Conservation (phyloP, 2,113 vertebrate species). For the Rhynchomys soricoides region DNA sequence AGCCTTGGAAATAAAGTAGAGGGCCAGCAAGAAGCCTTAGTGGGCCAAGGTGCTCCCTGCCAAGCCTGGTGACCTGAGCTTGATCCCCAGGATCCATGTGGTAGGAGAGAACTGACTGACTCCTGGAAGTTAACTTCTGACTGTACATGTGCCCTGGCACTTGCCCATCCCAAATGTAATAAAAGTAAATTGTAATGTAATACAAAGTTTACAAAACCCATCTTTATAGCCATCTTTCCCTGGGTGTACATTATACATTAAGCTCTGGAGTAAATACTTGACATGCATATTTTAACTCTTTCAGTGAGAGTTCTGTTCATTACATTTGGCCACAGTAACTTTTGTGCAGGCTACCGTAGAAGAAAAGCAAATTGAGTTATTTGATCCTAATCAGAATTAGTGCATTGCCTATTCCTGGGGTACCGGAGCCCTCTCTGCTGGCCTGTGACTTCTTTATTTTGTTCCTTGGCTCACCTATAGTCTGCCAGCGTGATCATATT, state of each 20-base stretch:
- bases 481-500: background rate
- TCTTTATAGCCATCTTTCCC: background rate
- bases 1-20: background rate
- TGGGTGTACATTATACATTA: background rate
- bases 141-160: background rate
- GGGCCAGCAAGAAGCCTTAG: background rate
- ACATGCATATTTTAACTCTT: conserved; percentile 5
- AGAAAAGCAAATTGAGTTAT: background rate
- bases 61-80: background rate
- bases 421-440: background rate
- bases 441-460: background rate
- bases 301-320: background rate
- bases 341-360: background rate
- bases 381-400: background rate
- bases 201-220: background rate
- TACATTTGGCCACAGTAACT: background rate
- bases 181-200: background rate
- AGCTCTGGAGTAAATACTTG: background rate
- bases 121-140: background rate
- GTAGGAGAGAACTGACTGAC: background rate
- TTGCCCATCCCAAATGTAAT: background rate
- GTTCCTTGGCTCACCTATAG: background rate
- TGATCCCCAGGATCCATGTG: background rate
- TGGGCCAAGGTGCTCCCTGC: background rate
- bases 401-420: background rate